phyloP scores from a whole-genome alignment of 2,113 vertebrate species.

The Microcebus ravelobensis region DNA sequence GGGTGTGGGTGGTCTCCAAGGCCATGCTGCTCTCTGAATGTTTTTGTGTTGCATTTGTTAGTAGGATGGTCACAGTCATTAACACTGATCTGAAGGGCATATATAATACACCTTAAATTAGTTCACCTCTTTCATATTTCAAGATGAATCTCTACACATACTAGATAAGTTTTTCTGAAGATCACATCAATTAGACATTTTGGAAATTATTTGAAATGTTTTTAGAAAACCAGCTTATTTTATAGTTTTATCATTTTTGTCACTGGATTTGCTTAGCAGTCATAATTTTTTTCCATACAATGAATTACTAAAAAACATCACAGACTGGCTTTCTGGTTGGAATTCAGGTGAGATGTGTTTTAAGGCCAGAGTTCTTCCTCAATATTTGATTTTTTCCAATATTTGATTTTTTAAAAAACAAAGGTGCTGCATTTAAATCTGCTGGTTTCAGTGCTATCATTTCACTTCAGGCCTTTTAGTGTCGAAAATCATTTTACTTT shows the following conservation, averaged over 20 bases:
- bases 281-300: conserved; percentile 87
- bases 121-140: conserved; percentile 83
- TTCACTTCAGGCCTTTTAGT: conserved; percentile 91
- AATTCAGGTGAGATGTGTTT: conserved; percentile 89
- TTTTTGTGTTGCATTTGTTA: conserved; percentile 89
- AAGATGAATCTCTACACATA: conserved; percentile 95
- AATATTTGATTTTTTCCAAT: conserved; percentile 80
- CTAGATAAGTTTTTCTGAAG: conserved; percentile 86
- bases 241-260: conserved; percentile 91
- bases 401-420: conserved; percentile 83
- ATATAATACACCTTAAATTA: conserved; percentile 85
- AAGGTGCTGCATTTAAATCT: conserved; percentile 90
- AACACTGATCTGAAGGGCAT: conserved; percentile 93
- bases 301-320: conserved; percentile 82
- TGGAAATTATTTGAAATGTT: conserved; percentile 91
- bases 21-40: conserved; percentile 91
- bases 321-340: conserved; percentile 85
- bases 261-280: conserved; percentile 91
- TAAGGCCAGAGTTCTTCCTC: conserved; percentile 84
- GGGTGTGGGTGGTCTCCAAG: conserved; percentile 89
- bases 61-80: conserved; percentile 89
- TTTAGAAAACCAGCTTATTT: conserved; percentile 89
- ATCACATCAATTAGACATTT: conserved; percentile 91
- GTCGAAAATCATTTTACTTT: conserved; percentile 92
- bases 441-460: conserved; percentile 90